Evolutionary conservation across 2,797 vertebrate species (phyloP), one percentile per base, ranked within the genome.

Genomic region (Craterocephalus amniculus): DNA sequence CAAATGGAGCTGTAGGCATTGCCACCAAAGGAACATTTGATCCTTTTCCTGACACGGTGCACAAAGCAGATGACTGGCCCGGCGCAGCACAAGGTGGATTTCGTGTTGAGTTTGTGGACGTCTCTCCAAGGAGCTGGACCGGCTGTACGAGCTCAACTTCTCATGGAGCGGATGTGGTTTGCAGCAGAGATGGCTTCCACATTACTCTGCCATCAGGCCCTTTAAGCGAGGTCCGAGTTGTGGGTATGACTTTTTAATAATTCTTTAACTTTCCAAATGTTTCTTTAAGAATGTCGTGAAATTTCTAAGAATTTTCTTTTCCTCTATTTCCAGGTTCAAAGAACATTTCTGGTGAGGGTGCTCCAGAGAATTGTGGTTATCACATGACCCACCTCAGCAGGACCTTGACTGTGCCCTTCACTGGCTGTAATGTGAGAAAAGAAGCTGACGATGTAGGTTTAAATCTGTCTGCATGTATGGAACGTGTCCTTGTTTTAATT

Each of bases 391-490:
- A 0, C 0, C 0, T 51, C 0, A 16, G 48, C 1, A 84, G 72
- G 20, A 72, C 56, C 5, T 26, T 93, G 26, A 80, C 31, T 38
- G 63, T 91, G 5, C 78, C 80, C 8, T 91, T 88, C 40, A 69
- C 56, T 26, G 90, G 86, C 0, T 93, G 90, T 60, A 43, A 79
- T 36, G 87, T 91, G 14, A 64, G 34, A 24, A 22, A 22, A n/a
- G 10, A 45, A 26, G 67, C 22, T 18, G 26, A 24, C 18, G 11
- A 49, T 36, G 87, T 84, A 67, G 4, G 77, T 59, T 52, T 2
- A 48, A 24, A 14, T n/a, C 0, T 14, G 1, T 4, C 20, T 20
- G 12, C 38, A 1, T 10, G 11, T 26, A 9, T 24, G 13, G 2
- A 49, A 35, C 2, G 5, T 24, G 0, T 29, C 5, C 2, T 8